phyloP scores from a whole-genome alignment of 2,113 vertebrate species.

The Psilopogon haemacephalus region DNA sequence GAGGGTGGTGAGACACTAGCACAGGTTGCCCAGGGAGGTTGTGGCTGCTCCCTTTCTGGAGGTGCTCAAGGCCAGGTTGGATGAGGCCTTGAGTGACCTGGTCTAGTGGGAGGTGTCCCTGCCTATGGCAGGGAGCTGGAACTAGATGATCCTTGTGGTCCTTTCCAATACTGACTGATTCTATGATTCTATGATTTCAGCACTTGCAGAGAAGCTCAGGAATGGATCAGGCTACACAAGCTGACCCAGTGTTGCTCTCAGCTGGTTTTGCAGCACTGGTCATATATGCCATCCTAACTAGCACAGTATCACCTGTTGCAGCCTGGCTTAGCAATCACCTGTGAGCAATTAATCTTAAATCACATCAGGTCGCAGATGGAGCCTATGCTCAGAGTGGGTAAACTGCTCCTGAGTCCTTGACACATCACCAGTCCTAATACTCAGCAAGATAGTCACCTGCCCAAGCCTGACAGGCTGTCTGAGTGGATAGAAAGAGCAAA shows the following conservation, averaged over 20 bases:
- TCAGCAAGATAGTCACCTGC: background rate
- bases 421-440: background rate
- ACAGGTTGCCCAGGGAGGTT: no score
- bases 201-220: background rate
- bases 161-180: no score
- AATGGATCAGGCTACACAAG: background rate
- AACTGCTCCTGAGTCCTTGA: background rate
- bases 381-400: background rate
- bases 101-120: no score
- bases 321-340: background rate
- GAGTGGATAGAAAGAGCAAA: background rate
- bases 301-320: background rate
- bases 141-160: no score
- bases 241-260: background rate
- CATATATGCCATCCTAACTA: background rate
- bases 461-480: background rate
- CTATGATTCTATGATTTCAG: no score
- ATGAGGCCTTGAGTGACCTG: no score
- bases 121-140: no score
- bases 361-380: fast-evolving
- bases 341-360: background rate
- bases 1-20: no score
- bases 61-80: no score
- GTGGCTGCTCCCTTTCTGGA: no score
- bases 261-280: background rate